Base-by-base conservation (phyloP, 2,888 invertebrate species). In the Temnothorax unifasciatus region DNA sequence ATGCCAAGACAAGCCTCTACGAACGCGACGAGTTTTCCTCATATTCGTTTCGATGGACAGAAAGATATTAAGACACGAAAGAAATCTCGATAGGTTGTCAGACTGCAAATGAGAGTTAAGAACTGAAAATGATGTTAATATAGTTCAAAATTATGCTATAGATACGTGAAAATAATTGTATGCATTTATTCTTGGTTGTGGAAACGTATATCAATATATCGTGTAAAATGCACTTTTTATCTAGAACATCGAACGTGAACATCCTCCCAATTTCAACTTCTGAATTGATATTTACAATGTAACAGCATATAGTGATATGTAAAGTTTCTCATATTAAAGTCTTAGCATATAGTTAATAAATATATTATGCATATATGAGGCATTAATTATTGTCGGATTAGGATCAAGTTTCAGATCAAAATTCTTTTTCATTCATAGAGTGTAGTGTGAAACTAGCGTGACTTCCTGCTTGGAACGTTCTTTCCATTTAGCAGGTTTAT, bases 321-420 rank as follows among this genome's bases (percentile, higher is more conserved):
- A 11, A n/a, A 57, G 3, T 15, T 77, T n/a, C 15, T 64, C 9
- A 1, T 1, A 38, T 76, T 52, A 74, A 25, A 18, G 11, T 5
- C 18, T 41, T 21, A 8, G 18, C 15, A 9, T 34, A 13, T 0
- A 25, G 3, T n/a, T 38, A 8, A 18, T 38, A 8, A 18, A 25
- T 34, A 21, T 29, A 21, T 25, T 52, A 9, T 21, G 64, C 54
- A 21, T 54, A 57, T 6, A 54, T 29, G 11, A 54, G 21, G 21
- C 11, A 57, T 71, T 59, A 57, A 57, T 47, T 79, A 66, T 77
- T 54, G n/a, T 57, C 34, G 69, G 71, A 59, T 79, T 79, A 79
- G 57, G 21, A 34, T 79, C 71, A 47, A 79, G 44, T 79, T 79
- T 44, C 57, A 25, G 57, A 34, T 66, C 29, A 15, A 38, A 64